Base-by-base conservation (phyloP, 2,797 vertebrate species). In the Gymnothorax javanicus region DNA sequence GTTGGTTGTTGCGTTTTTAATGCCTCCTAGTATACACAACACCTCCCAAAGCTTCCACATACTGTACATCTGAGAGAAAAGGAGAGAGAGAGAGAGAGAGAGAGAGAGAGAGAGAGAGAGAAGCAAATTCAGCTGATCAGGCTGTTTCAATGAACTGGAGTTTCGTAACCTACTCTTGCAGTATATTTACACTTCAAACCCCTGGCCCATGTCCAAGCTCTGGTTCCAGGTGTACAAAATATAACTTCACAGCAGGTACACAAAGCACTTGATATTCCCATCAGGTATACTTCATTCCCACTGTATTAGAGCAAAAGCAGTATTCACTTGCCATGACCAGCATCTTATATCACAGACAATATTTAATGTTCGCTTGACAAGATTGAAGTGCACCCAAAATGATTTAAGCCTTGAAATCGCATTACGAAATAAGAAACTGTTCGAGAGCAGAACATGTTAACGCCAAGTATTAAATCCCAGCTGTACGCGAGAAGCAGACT, bases 41-140 rank as follows among this genome's bases (percentile, higher is more conserved):
- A 43, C 33, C 33, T 43, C 33, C 33, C 33, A 43, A 43, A 43
- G 33, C 33, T 43, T 43, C 33, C 33, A 43, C 33, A 43, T 43
- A 43, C 33, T 43, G 33, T 43, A 43, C 33, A 43, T 43, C 33
- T 43, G 96, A 93, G n/a, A 9, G 23, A 6, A 1, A 86, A 58
- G 50, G 33, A 1, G n/a, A 84, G 62, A 67, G 17, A 17, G 12
- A 17, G 13, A 67, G 62, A 67, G 62, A 23, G 62, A 67, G 62
- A 67, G 62, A 67, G 17, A 60, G 25, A 43, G 64, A 88, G 33
- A 84, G 15, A 33, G 13, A 7, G 23, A 67, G 20, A 87, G 75
- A 50, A 25, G 25, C 9, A 11, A 17, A 43, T 15, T 12, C 11
- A 43, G 20, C 17, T 25, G 20, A 20, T 25, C 17, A 60, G 27